phyloP scores from a whole-genome alignment of 2,797 vertebrate species.

The Megalops cyprinoides region DNA sequence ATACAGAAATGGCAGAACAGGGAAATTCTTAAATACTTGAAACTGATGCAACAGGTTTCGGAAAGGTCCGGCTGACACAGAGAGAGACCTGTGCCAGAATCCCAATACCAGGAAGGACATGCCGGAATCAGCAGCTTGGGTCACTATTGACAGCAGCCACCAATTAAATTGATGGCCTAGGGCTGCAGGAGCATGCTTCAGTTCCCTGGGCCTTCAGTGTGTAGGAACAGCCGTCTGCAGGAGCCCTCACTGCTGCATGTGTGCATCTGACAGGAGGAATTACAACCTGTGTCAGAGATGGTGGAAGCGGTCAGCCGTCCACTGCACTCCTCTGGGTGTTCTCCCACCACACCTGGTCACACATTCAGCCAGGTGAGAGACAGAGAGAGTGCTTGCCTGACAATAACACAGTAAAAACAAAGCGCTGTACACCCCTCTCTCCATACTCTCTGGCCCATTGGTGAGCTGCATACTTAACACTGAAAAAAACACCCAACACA shows the following conservation, averaged over 20 bases:
- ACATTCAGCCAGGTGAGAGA: conserved; percentile 45
- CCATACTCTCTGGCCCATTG: neutral
- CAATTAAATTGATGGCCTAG: conserved; percentile 67
- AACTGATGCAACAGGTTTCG: conserved; percentile 24
- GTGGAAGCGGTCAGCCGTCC: conserved; percentile 32
- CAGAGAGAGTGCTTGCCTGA: conserved; percentile 47
- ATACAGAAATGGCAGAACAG: neutral
- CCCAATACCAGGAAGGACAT: conserved; percentile 29
- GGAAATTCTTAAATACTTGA: neutral
- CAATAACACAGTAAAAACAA: conserved; percentile 54
- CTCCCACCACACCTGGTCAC: conserved; percentile 48
- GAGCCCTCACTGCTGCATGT: conserved; percentile 16
- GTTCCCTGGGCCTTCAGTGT: conserved; percentile 26
- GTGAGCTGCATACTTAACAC: neutral
- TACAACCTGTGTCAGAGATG: conserved; percentile 29
- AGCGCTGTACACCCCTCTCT: conserved; percentile 50
- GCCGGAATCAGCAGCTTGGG: conserved; percentile 62
- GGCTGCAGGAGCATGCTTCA: conserved; percentile 52
- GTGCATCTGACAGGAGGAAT: conserved; percentile 37
- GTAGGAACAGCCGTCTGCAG: conserved; percentile 12
- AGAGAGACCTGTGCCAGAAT: neutral
- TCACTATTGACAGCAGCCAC: conserved; percentile 59
- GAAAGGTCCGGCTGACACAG: conserved; percentile 25
- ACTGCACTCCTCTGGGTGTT: conserved; percentile 37
- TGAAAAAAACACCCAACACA: no score